A percentile compares a stretch with the other conserved stretches of the same genome.
phyloP scores from a whole-genome alignment of 2,797 vertebrate genomes.

The Pteropus rufus region DNA sequence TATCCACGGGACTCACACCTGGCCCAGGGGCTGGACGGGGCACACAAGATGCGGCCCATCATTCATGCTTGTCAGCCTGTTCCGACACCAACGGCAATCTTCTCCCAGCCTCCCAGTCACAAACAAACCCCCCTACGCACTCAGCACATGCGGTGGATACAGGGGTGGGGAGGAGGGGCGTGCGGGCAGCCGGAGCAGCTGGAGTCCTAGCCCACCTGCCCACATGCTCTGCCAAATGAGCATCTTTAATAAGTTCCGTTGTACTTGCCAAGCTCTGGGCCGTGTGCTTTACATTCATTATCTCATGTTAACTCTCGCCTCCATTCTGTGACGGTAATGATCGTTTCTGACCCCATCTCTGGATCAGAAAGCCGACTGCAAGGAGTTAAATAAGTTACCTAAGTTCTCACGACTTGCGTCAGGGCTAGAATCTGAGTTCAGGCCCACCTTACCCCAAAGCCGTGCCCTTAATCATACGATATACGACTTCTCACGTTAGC shows the following conservation, averaged over 20 bases:
- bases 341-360: background rate
- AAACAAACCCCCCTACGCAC: background rate
- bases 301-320: background rate
- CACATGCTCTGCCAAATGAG: background rate
- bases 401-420: background rate
- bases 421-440: background rate
- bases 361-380: background rate
- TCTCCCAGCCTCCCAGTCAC: background rate
- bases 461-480: background rate
- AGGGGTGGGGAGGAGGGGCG: background rate
- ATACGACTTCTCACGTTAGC: background rate
- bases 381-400: background rate
- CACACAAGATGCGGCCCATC: background rate
- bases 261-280: background rate
- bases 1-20: background rate
- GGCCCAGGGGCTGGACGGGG: background rate
- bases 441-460: background rate
- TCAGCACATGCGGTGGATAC: background rate
- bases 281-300: background rate
- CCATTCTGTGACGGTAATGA: background rate
- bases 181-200: background rate
- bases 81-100: background rate
- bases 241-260: background rate
- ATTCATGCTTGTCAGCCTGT: background rate
- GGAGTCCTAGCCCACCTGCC: background rate